A percentile compares a stretch with the other conserved stretches of the same genome.
phyloP scores from a whole-genome alignment of 2,797 vertebrate species.

The Propithecus deckenii region DNA sequence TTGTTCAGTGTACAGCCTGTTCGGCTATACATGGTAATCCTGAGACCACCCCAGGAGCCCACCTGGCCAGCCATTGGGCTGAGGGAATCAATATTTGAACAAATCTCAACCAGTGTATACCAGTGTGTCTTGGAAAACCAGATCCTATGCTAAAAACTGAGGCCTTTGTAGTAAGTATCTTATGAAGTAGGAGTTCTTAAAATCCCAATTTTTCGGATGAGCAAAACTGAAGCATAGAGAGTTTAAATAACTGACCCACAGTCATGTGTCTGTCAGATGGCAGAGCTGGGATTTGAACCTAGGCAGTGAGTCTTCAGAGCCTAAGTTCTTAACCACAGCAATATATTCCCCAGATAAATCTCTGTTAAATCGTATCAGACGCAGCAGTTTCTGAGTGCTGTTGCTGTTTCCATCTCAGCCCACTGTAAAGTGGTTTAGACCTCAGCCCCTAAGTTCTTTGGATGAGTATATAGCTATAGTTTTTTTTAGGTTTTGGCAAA shows the following conservation, averaged over 20 bases:
- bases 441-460: background rate
- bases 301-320: background rate
- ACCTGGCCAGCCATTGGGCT: background rate
- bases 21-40: background rate
- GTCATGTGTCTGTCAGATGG: background rate
- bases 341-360: background rate
- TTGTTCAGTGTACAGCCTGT: background rate
- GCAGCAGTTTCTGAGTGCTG: background rate
- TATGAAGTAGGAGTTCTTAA: background rate
- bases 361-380: background rate
- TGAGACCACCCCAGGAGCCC: background rate
- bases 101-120: background rate
- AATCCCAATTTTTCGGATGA: background rate
- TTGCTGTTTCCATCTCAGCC: background rate
- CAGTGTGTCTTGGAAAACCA: background rate
- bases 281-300: background rate
- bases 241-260: background rate
- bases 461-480: background rate
- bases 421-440: background rate
- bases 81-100: background rate
- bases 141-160: background rate
- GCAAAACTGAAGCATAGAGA: background rate
- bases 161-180: background rate
- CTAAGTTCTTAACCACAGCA: background rate
- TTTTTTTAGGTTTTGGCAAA: background rate